These are phyloP conservation scores for Monomorium pharaonis DNA, from an alignment of 1,140 invertebrate species.

Conservation along the genomic window DNA sequence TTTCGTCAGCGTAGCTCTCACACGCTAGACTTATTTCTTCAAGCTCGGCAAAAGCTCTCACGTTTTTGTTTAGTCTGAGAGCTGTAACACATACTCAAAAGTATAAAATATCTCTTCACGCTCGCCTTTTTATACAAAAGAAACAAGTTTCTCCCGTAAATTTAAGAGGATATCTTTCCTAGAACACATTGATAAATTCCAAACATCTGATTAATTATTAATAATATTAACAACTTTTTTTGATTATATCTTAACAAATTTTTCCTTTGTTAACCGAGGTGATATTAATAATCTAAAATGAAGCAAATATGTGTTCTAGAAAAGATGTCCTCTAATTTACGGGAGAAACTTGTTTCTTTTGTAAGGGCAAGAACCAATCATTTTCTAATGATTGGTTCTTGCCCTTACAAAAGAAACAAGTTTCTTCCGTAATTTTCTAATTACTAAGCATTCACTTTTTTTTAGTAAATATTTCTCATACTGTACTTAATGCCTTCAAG, in stretches of 20 bases:
- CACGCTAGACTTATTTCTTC: conserved; percentile 9
- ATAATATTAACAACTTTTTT: no score
- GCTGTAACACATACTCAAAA: not conserved
- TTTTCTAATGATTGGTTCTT: no score
- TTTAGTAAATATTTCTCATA: no score
- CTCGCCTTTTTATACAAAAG: not conserved
- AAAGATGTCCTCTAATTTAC: not conserved
- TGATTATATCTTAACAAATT: no score
- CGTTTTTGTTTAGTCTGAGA: conserved; percentile 30
- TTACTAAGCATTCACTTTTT: no score
- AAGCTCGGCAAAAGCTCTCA: not conserved
- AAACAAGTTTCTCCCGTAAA: not conserved
- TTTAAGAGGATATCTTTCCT: not conserved
- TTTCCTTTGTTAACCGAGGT: no score
- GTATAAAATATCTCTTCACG: conserved; percentile 4
- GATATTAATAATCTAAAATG: no score
- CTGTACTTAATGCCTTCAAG: not conserved
- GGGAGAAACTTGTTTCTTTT: not conserved
- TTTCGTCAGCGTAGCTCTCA: not conserved
- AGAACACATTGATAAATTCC: not conserved
- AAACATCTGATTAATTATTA: no score
- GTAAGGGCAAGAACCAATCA: not conserved
- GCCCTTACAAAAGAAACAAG: not conserved
- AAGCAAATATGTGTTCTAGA: not conserved
- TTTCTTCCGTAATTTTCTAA: not conserved